phyloP scores from a whole-genome alignment of 2,113 vertebrate genomes.

The Amphilophus citrinellus region DNA sequence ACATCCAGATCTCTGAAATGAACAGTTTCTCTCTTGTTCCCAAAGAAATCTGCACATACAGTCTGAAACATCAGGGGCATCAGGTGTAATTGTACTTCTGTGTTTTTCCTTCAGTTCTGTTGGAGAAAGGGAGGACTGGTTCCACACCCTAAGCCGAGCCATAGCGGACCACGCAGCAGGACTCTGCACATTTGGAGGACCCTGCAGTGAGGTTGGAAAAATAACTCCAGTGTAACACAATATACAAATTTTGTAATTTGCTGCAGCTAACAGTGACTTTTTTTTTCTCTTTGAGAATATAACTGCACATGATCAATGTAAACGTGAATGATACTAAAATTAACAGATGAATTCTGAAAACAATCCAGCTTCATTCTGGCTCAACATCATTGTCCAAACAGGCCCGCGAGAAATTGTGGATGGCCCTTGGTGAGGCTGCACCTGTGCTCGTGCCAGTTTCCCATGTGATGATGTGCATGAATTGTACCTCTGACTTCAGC shows the following conservation, averaged over 20 bases:
- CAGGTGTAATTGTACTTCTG: background rate
- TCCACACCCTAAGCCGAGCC: constrained; percentile 87
- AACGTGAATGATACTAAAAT: background rate
- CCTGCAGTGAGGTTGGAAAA: constrained; percentile 74
- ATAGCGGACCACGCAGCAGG: constrained; percentile 87
- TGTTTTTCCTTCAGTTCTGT: constrained; percentile 83
- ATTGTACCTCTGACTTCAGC: constrained; percentile 94
- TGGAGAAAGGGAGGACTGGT: constrained; percentile 94
- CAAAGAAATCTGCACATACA: background rate
- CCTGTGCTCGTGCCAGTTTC: constrained; percentile 91
- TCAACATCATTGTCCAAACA: constrained; percentile 50
- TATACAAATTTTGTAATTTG: background rate
- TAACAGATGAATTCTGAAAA: background rate
- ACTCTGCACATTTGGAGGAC: constrained; percentile 78
- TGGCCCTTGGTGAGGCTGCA: constrained; percentile 90
- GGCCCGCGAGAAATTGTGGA: constrained; percentile 89
- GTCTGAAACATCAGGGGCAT: background rate
- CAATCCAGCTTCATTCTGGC: background rate
- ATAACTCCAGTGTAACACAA: background rate
- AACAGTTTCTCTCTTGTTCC: background rate
- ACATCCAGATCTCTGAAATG: background rate
- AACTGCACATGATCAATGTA: background rate
- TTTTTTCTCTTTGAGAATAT: background rate
- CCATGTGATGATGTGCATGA: constrained; percentile 97
- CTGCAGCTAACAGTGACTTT: background rate